phyloP scores from a whole-genome alignment of 1,140 invertebrate species.

The Lineus longissimus region DNA sequence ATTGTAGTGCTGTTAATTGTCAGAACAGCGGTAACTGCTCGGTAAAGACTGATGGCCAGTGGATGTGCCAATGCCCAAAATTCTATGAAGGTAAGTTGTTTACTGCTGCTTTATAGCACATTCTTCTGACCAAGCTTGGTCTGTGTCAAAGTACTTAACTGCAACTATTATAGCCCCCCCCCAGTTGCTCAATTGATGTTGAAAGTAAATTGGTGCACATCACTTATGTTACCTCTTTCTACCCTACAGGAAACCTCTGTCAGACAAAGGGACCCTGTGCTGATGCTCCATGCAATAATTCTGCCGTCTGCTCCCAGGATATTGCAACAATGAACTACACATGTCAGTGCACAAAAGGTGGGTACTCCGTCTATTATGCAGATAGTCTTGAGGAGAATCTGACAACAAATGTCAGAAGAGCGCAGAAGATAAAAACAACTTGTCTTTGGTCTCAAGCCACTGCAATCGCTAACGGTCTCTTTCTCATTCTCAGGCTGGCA shows the following conservation, averaged over 20 bases:
- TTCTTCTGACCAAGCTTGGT: no score
- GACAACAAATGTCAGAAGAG: neutral
- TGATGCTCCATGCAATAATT: neutral
- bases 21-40: slow-evolving; percentile 26
- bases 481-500: slow-evolving; percentile 21
- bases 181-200: no score
- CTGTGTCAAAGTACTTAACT: no score
- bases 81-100: neutral
- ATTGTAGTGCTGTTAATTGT: slow-evolving; percentile 30
- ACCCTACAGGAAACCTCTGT: neutral
- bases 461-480: no score
- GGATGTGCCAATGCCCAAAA: slow-evolving; percentile 3
- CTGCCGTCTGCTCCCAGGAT: neutral
- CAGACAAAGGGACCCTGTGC: neutral
- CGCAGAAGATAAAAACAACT: neutral
- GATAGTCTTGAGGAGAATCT: neutral
- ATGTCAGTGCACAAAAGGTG: neutral
- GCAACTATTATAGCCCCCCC: no score
- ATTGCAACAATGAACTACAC: neutral
- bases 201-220: no score
- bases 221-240: no score
- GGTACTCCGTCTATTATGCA: neutral
- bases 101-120: no score
- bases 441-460: no score
- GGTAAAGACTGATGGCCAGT: neutral